These are phyloP conservation scores for Hippocampus mohnikei DNA, from an alignment of 2,113 vertebrate genomes.

Conservation along the genomic window DNA sequence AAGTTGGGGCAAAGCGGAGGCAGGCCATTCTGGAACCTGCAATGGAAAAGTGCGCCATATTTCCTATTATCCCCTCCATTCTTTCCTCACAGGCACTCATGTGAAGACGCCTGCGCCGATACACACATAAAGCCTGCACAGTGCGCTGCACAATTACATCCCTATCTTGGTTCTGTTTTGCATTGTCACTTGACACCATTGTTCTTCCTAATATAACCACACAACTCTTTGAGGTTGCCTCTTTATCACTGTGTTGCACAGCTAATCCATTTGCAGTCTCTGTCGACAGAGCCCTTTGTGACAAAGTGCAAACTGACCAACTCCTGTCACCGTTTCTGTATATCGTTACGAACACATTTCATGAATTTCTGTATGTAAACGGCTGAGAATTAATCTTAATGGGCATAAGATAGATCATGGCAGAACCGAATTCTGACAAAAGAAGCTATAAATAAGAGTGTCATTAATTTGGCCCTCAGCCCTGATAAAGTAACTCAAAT, in stretches of 20 bases:
- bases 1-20: too few relatives aligned
- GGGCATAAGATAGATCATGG: too few relatives aligned
- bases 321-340: constrained; percentile 57
- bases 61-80: constrained; percentile 41
- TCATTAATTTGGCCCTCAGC: constrained; percentile 13
- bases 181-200: constrained; percentile 34
- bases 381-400: neutral
- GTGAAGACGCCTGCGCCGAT: constrained; percentile 34
- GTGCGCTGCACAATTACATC: constrained; percentile 29
- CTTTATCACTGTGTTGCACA: constrained; percentile 31
- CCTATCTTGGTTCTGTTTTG: constrained; percentile 46
- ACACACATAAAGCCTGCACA: constrained; percentile 34
- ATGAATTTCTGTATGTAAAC: constrained; percentile 4
- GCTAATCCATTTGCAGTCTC: constrained; percentile 33
- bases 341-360: constrained; percentile 23
- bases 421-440: constrained; percentile 37
- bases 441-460: constrained; percentile 52
- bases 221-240: constrained; percentile 18
- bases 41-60: neutral
- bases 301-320: constrained; percentile 49
- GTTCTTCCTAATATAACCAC: constrained; percentile 34
- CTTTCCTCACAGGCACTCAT: constrained; percentile 54
- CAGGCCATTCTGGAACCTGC: too few relatives aligned
- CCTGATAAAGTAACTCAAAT: neutral
- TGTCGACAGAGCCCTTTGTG: constrained; percentile 54